A percentile compares a stretch with the other conserved stretches of the same genome.
These are phyloP conservation scores for Mylabris sibirica DNA, from an alignment of 2,888 invertebrate genomes.

Conservation along the genomic window DNA sequence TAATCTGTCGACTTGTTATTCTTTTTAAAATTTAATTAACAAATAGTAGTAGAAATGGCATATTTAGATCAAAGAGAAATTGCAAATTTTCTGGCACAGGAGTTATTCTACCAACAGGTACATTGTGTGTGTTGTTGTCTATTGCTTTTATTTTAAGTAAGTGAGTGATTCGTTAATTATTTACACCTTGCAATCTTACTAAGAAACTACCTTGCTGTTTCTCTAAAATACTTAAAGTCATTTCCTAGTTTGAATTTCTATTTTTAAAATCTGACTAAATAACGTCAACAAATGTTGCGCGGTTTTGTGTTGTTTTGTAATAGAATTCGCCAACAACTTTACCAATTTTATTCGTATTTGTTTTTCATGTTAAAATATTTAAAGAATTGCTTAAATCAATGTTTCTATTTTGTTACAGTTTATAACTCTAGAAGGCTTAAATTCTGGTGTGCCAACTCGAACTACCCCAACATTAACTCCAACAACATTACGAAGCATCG, in stretches of 20 bases:
- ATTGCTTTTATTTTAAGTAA: conserved; percentile 6
- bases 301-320: conserved; percentile 30
- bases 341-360: neutral
- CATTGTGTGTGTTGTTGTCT: conserved; percentile 20
- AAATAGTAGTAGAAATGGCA: conserved; percentile 50
- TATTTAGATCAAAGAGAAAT: conserved; percentile 83
- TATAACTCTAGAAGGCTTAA: conserved; percentile 83
- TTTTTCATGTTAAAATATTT: no score
- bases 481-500: conserved; percentile 89
- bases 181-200: conserved; percentile 14
- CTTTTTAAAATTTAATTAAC: conserved; percentile 26
- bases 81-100: conserved; percentile 83
- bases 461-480: conserved; percentile 95
- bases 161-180: conserved; percentile 11
- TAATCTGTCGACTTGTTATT: conserved; percentile 1
- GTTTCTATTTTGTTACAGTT: conserved; percentile 68
- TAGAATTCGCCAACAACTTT: conserved; percentile 2
- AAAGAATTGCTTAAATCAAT: no score
- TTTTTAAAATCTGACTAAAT: conserved; percentile 44
- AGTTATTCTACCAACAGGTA: conserved; percentile 80
- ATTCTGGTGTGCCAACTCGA: conserved; percentile 89
- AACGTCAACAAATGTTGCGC: conserved; percentile 32
- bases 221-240: conserved; percentile 22
- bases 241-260: conserved; percentile 41
- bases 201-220: conserved; percentile 15